Evolutionary conservation across 2,888 invertebrate genomes (phyloP).

Genomic region (Agonopterix subpropinquella): DNA sequence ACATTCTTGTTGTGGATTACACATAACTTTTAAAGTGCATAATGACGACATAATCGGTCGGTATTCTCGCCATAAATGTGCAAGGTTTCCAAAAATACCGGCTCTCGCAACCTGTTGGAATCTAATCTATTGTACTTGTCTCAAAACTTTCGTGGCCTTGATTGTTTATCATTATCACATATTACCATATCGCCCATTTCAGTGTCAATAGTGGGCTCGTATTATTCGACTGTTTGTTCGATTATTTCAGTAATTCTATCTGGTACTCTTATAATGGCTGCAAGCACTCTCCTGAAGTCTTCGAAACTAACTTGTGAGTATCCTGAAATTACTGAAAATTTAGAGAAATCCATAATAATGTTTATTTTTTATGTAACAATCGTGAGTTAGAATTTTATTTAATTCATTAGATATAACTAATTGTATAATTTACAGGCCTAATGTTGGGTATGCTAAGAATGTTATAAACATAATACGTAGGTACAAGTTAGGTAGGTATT

Average conservation of each 20-base stretch:
- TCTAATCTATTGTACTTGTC: neutral
- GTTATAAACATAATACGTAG: too few relatives aligned
- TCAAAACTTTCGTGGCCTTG: neutral
- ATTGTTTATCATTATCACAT: neutral
- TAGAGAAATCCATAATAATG: too few relatives aligned
- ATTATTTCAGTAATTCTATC: neutral
- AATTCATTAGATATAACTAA: too few relatives aligned
- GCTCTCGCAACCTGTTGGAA: neutral
- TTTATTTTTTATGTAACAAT: too few relatives aligned
- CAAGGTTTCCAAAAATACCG: neutral
- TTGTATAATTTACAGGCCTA: too few relatives aligned
- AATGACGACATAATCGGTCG: too few relatives aligned
- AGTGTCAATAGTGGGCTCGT: neutral
- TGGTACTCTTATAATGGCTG: neutral
- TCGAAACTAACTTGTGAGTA: constrained; percentile 2
- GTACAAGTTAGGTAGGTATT: too few relatives aligned
- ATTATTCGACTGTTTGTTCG: neutral
- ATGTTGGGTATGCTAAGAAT: too few relatives aligned
- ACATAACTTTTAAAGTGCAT: too few relatives aligned
- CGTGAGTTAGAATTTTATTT: too few relatives aligned
- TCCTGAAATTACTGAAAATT: neutral
- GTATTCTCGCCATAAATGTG: too few relatives aligned
- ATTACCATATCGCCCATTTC: neutral
- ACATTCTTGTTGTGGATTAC: too few relatives aligned
- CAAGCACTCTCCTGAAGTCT: neutral